A percentile compares a stretch with the other conserved stretches of the same genome.
These are phyloP conservation scores for Smittia aterrima DNA, from an alignment of 2,888 invertebrate genomes.

Conservation along the genomic window DNA sequence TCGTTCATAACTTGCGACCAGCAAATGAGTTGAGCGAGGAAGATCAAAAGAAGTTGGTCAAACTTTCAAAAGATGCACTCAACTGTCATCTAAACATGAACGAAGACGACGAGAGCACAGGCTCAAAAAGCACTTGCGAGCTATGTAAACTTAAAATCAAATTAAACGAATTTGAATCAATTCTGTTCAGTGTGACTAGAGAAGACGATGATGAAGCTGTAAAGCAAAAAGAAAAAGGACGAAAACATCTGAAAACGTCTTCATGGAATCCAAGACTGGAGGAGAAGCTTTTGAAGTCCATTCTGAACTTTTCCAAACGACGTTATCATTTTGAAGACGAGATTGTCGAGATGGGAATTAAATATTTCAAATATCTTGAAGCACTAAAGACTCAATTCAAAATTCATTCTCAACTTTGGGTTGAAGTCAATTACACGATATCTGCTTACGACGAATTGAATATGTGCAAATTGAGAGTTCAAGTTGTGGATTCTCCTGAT, in stretches of 20 bases:
- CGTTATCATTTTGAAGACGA: constrained; percentile 45
- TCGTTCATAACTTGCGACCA: constrained; percentile 46
- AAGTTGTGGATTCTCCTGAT: constrained; percentile 47
- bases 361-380: constrained; percentile 60
- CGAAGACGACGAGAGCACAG: not conserved
- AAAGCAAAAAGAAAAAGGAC: not conserved
- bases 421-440: constrained; percentile 52
- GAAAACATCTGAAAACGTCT: too few species aligned
- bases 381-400: constrained; percentile 65
- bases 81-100: constrained; percentile 51
- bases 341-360: constrained; percentile 55
- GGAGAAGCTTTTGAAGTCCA: constrained; percentile 60
- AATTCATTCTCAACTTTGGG: constrained; percentile 53
- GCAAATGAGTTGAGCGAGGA: constrained; percentile 44
- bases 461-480: constrained; percentile 65
- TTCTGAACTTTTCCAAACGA: constrained; percentile 49
- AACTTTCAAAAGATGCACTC: constrained; percentile 48
- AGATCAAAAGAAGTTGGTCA: constrained; percentile 44
- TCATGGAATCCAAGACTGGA: constrained; percentile 63
- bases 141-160: constrained; percentile 54
- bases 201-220: constrained; percentile 58
- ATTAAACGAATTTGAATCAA: constrained; percentile 57
- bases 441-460: constrained; percentile 69
- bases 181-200: constrained; percentile 57
- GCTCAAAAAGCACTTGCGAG: constrained; percentile 47